Percentiles rank a stretch among this genome's conserved stretches.
Evolutionary conservation across 1,140 invertebrate genomes (phyloP).

Genomic region (Pristionchus pacificus): DNA sequence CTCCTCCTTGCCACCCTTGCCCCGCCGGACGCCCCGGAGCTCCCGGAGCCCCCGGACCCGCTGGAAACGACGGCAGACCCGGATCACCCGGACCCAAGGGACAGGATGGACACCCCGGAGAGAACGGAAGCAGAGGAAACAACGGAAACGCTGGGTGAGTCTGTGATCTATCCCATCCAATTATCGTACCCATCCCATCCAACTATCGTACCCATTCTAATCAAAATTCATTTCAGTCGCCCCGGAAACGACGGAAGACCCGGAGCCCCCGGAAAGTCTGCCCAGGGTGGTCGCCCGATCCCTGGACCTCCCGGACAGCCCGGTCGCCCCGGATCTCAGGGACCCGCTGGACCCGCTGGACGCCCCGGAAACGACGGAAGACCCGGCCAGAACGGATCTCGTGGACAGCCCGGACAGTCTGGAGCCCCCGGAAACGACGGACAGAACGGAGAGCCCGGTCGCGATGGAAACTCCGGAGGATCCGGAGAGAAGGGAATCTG

Average conservation of each 20-base stretch:
- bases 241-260: neutral
- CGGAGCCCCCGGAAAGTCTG: neutral
- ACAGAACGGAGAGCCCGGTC: constrained; percentile 14
- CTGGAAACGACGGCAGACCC: neutral
- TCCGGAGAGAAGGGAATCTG: constrained; percentile 28
- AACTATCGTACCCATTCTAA: too few relatives aligned
- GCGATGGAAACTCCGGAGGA: constrained; percentile 12
- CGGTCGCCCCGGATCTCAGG: neutral
- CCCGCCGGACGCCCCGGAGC: neutral
- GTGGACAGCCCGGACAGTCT: neutral
- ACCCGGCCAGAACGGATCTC: neutral
- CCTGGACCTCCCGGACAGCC: neutral
- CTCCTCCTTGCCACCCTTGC: neutral
- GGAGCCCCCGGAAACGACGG: neutral
- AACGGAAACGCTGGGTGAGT: neutral
- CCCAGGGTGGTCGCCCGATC: neutral
- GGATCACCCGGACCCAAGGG: neutral
- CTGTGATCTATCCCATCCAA: too few relatives aligned
- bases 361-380: neutral
- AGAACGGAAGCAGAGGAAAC: neutral
- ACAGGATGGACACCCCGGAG: neutral
- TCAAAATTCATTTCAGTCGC: too few relatives aligned
- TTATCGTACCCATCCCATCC: too few relatives aligned
- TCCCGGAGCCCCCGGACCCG: neutral
- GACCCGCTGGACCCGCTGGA: neutral